These are phyloP conservation scores for Cynocephalus volans DNA, from an alignment of 2,113 vertebrate species.

Conservation along the genomic window DNA sequence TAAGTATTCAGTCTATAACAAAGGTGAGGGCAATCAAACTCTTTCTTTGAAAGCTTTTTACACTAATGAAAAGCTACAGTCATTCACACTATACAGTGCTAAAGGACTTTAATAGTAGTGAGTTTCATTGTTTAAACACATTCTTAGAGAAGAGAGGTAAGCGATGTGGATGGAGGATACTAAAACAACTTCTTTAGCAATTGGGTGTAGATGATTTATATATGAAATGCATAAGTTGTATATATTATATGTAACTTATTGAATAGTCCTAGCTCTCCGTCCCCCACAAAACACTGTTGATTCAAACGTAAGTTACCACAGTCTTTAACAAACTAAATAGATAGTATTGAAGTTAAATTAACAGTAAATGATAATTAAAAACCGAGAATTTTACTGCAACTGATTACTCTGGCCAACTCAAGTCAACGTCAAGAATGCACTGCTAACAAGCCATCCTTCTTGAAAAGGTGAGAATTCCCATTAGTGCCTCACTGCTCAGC, in stretches of 20 bases:
- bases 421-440: not conserved
- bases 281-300: not conserved
- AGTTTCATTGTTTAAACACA: slow-evolving; percentile 5
- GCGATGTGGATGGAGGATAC: not conserved
- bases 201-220: not conserved
- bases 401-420: not conserved
- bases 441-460: not conserved
- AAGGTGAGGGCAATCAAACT: not conserved
- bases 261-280: not conserved
- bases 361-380: slow-evolving; percentile 43
- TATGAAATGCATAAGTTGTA: not conserved
- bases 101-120: not conserved
- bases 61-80: not conserved
- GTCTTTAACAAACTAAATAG: slow-evolving; percentile 32
- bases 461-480: not conserved
- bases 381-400: not conserved
- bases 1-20: not conserved
- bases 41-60: slow-evolving; percentile 18
- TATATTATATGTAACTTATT: not conserved
- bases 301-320: not conserved
- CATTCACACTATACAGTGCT: not conserved
- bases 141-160: not conserved
- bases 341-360: slow-evolving; percentile 5
- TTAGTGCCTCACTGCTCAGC: slow-evolving; percentile 22
- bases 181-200: not conserved